A percentile compares a stretch with the other conserved stretches of the same genome.
Evolutionary conservation across 2,113 vertebrate species (phyloP).

Genomic region (Aspidoscelis tigris): DNA sequence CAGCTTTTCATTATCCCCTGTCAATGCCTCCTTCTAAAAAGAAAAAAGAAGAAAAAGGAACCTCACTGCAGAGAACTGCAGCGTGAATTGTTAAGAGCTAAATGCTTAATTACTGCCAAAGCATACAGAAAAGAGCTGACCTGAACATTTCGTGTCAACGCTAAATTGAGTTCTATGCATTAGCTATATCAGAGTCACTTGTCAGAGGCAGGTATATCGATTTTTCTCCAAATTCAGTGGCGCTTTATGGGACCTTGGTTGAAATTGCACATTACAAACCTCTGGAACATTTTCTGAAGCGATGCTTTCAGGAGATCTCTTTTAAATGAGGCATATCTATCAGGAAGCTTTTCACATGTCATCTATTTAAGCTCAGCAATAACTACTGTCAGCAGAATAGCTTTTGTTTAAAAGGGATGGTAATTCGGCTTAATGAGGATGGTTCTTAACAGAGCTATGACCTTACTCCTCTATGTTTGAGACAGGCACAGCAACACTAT

Average conservation of each 20-base stretch:
- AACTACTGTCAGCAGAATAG: conserved; percentile 50
- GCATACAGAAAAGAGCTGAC: conserved; percentile 33
- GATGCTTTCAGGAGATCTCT: conserved; percentile 24
- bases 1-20: conserved; percentile 30
- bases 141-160: conserved; percentile 26
- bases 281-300: conserved; percentile 9
- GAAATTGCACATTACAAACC: conserved; percentile 13
- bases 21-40: not conserved
- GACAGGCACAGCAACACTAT: accelerated
- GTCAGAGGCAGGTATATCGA: conserved; percentile 22
- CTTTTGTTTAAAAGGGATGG: conserved; percentile 46
- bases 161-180: conserved; percentile 31
- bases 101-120: conserved; percentile 34
- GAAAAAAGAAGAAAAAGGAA: not conserved
- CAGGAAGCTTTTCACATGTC: conserved; percentile 25
- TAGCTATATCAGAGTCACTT: conserved; percentile 28
- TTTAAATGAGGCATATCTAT: conserved; percentile 33
- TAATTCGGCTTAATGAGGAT: not conserved
- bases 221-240: conserved; percentile 23
- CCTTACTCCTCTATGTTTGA: conserved; percentile 9
- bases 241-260: not conserved
- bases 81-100: not conserved
- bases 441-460: not conserved
- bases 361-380: conserved; percentile 34
- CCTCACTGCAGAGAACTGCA: conserved; percentile 6